Base-by-base conservation (phyloP, 2,888 invertebrate species). In the Drosophila limbata region DNA sequence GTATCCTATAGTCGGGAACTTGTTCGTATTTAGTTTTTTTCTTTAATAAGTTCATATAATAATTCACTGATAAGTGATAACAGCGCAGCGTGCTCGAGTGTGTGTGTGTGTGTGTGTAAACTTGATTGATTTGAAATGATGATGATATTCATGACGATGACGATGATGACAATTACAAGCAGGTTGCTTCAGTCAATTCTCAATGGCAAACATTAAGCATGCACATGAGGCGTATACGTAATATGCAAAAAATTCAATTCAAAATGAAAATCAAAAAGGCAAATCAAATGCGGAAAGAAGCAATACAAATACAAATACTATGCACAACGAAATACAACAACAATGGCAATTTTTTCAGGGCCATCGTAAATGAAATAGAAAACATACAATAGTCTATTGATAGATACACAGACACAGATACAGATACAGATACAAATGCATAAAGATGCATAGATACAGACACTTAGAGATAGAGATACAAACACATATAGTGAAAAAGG, bases 251-350 rank as follows among this genome's bases (percentile, higher is more conserved):
- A 40, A 28, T 11, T 53, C 10, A 4, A 21, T 53, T 44, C 47
- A 15, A 31, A 42, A 28, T 37, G 52, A 51, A 59, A 65, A 39
- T 68, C 39, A 25, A 25, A 25, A 25, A 25, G 5, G 56, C 59
- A 42, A 67, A 79, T 70, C 69, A 63, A 81, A 83, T 73, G 77
- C 83, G 84, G 79, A 83, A 84, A 79, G 71, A 73, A 65, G 69
- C 77, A 73, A 69, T 77, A 73, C 39, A 79, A 79, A 69, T 70
- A 45, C 39, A 56, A 25, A 25, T 61, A 53, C 21, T 35, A 61
- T n/a, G n/a, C n/a, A n/a, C n/a, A n/a, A n/a, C n/a, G n/a, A n/a
- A 50, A 44, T 37, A 42, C 42, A 52, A 25, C 25, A 64, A 57
- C 39, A 76, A n/a, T 39, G 48, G 25, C 42, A 66, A 53, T 25